Conservation (phyloP, 2,888 invertebrate genomes). For the Chrysolina oricalcia region DNA sequence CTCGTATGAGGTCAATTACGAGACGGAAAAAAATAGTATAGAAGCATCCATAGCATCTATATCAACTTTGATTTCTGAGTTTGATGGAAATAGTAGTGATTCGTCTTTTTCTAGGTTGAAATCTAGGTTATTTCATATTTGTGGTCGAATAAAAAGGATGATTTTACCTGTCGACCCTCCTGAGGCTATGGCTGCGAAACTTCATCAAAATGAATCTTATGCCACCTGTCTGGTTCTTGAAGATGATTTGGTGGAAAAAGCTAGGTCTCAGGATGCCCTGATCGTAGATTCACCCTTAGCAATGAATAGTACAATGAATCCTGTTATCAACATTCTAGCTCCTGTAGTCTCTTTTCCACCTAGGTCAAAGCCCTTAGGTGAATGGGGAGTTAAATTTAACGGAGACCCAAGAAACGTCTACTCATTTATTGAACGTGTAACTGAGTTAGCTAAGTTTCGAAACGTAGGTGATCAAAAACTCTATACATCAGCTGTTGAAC, state of each 20-base stretch:
- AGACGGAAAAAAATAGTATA: not conserved
- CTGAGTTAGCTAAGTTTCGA: slow-evolving; percentile 19
- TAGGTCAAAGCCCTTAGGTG: not conserved
- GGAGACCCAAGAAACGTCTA: no score
- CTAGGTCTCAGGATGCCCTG: no score
- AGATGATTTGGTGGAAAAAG: not conserved
- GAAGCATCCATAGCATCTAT: not conserved
- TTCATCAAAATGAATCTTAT: slow-evolving; percentile 5
- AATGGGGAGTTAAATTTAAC: slow-evolving; percentile 20
- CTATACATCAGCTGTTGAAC: slow-evolving; percentile 21
- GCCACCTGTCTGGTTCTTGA: not conserved
- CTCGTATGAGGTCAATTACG: not conserved
- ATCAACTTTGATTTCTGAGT: not conserved
- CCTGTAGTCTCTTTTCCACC: not conserved
- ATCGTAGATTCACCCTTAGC: no score
- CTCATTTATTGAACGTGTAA: slow-evolving; percentile 25
- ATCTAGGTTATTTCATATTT: slow-evolving; percentile 1
- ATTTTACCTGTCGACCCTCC: not conserved
- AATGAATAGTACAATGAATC: slow-evolving; percentile 1
- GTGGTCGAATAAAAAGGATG: slow-evolving; percentile 5
- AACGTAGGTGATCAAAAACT: slow-evolving; percentile 13
- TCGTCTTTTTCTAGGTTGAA: not conserved
- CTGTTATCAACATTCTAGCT: slow-evolving; percentile 4
- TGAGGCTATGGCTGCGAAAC: not conserved
- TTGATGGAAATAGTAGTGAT: slow-evolving; percentile 8